Conservation (phyloP, 2,113 vertebrate species). For the Chelonoidis abingdonii region DNA sequence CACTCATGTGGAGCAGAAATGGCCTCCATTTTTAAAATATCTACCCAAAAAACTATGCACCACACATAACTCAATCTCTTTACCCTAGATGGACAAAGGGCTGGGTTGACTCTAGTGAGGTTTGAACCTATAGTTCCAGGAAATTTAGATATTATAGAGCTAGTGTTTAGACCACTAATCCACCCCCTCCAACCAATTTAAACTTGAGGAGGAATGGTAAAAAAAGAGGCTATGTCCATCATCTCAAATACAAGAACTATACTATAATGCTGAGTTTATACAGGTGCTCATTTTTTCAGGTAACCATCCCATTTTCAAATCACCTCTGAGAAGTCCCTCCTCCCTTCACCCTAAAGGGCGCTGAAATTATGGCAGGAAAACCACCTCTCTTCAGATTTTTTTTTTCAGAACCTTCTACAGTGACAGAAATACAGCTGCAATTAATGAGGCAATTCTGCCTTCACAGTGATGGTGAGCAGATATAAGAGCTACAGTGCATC, state of each 20-base stretch:
- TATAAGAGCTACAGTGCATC: background rate
- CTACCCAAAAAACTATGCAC: background rate
- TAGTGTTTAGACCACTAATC: background rate
- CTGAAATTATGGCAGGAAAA: background rate
- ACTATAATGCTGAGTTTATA: background rate
- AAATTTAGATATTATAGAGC: background rate
- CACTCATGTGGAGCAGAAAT: background rate
- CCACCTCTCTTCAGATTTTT: background rate
- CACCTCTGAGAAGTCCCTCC: background rate
- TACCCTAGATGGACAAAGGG: background rate
- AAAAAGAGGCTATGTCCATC: background rate
- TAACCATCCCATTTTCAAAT: background rate
- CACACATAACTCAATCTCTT: background rate
- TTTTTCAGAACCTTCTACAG: background rate
- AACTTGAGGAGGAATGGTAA: background rate
- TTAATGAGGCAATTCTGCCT: conserved; percentile 17
- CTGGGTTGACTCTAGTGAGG: background rate
- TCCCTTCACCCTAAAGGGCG: background rate
- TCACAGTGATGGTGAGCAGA: background rate
- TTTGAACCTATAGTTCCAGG: background rate
- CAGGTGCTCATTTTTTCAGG: background rate
- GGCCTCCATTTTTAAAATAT: background rate
- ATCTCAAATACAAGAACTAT: background rate
- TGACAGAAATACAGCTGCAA: background rate
- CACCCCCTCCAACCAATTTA: background rate